Conservation (phyloP, 2,113 vertebrate species). For the Muntiacus muntjak region DNA sequence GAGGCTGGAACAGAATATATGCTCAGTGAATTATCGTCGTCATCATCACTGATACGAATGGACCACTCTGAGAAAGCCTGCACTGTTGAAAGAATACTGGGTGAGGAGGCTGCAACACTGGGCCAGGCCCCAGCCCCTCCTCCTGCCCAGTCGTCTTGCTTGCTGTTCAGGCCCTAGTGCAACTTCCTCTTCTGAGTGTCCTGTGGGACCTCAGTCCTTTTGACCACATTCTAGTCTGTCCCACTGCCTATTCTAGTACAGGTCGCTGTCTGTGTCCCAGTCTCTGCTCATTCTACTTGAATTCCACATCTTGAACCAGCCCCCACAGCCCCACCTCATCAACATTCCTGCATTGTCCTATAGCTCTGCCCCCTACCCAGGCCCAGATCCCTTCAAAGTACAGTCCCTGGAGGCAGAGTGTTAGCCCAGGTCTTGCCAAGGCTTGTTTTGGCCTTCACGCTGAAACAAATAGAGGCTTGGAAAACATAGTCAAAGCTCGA, state of each 20-base stretch:
- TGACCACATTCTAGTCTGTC: neutral
- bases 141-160: neutral
- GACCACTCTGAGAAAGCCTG: neutral
- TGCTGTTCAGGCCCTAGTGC: neutral
- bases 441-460: conserved; percentile 27
- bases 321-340: neutral
- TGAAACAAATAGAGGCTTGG: neutral
- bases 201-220: neutral
- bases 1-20: neutral
- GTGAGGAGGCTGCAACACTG: neutral
- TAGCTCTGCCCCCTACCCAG: neutral
- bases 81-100: neutral
- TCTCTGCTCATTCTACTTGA: neutral
- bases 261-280: neutral
- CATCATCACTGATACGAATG: neutral
- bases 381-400: neutral
- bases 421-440: neutral
- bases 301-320: neutral
- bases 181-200: conserved; percentile 28
- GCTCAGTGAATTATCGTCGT: neutral
- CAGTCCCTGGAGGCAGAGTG: neutral
- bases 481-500: conserved; percentile 38
- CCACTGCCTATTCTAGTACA: neutral
- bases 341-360: neutral
- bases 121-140: neutral